Conservation (phyloP, 2,797 vertebrate genomes). For the Acrossocheilus fasciatus region DNA sequence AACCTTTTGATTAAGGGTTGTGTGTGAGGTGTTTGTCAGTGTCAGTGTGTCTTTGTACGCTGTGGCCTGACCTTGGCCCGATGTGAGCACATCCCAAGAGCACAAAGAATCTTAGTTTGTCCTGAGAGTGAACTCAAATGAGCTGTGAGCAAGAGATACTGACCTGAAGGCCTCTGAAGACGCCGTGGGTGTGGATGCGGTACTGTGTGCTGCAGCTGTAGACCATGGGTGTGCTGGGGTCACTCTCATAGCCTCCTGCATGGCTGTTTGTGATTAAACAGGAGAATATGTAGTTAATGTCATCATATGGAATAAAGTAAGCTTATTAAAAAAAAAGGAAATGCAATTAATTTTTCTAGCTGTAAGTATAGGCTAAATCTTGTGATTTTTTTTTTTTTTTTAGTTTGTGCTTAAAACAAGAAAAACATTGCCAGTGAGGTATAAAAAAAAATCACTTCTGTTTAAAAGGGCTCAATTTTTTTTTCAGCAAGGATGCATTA, state of each 20-base stretch:
- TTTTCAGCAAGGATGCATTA: not conserved
- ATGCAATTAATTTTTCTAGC: not conserved
- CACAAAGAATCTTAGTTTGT: conserved; percentile 28
- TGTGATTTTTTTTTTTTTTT: not conserved
- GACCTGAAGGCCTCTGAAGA: conserved; percentile 93
- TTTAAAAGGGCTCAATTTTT: not conserved
- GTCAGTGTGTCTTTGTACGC: conserved; percentile 26
- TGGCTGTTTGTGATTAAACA: conserved; percentile 81
- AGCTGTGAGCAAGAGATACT: conserved; percentile 62
- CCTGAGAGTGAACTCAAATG: conserved; percentile 46
- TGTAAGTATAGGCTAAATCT: not conserved
- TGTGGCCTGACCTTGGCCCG: conserved; percentile 59
- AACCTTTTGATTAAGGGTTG: conserved; percentile 14
- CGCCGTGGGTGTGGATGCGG: conserved; percentile 96
- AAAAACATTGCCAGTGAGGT: not conserved
- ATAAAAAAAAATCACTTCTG: not conserved
- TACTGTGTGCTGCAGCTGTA: conserved; percentile 99
- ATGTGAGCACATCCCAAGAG: conserved; percentile 48
- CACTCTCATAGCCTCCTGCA: conserved; percentile 89
- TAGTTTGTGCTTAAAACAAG: not conserved
- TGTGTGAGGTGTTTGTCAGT: conserved; percentile 8
- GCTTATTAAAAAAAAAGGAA: not conserved
- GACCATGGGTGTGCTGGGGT: conserved; percentile 91
- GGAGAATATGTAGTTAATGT: conserved; percentile 41
- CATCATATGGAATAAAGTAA: not conserved